phyloP scores from a whole-genome alignment of 2,113 vertebrate genomes.

The Gnathonemus longibarbis region DNA sequence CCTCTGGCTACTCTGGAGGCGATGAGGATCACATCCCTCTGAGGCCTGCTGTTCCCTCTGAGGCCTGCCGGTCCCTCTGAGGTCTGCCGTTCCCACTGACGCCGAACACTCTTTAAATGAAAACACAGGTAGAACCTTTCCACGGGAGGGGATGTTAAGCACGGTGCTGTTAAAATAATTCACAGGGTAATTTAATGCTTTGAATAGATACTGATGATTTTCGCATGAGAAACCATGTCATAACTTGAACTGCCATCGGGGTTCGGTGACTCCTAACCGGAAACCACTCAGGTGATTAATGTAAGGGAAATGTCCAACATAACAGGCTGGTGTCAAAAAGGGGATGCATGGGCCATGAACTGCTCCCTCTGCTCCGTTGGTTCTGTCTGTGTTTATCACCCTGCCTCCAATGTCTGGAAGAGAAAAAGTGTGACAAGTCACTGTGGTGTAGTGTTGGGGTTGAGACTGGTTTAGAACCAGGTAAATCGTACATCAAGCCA shows the following conservation, averaged over 20 bases:
- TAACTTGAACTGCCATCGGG: neutral
- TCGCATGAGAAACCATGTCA: neutral
- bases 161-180: neutral
- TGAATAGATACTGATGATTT: neutral
- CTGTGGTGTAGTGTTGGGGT: neutral
- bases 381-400: neutral
- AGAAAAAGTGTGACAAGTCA: neutral
- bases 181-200: neutral
- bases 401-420: neutral
- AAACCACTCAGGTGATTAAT: neutral
- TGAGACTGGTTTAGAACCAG: neutral
- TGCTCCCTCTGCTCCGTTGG: neutral
- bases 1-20: neutral
- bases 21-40: neutral
- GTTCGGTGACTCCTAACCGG: neutral
- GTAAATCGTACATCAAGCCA: neutral
- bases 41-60: neutral
- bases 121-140: neutral
- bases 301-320: neutral
- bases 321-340: neutral
- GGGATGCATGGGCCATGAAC: neutral
- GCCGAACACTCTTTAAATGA: neutral
- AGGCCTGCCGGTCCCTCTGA: neutral
- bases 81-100: neutral
- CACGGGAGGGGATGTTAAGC: neutral